These are phyloP conservation scores for Palloptera scutellata DNA, from an alignment of 2,888 invertebrate genomes.

Conservation along the genomic window DNA sequence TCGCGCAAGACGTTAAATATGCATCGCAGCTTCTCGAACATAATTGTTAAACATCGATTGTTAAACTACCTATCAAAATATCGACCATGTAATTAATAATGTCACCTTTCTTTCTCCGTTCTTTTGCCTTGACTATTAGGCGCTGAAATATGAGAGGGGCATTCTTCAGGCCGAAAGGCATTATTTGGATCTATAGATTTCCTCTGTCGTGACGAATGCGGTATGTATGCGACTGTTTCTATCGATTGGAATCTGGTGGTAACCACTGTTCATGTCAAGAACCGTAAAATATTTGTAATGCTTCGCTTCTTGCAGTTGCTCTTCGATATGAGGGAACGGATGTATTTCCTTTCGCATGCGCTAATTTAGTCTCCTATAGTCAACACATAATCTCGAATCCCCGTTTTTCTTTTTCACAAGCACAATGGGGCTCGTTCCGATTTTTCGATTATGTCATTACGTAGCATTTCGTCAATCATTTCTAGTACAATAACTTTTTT, in stretches of 20 bases:
- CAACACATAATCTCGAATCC: constrained; percentile 15
- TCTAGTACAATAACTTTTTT: constrained; percentile 14
- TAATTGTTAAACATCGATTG: constrained; percentile 18
- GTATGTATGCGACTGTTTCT: too few species aligned
- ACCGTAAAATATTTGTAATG: too few species aligned
- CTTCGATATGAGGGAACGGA: too few species aligned
- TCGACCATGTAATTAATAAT: constrained; percentile 35
- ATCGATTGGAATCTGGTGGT: too few species aligned
- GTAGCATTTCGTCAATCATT: constrained; percentile 21
- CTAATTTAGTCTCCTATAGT: constrained; percentile 19
- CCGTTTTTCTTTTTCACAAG: constrained; percentile 18
- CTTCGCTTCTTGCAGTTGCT: too few species aligned
- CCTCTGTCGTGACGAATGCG: too few species aligned
- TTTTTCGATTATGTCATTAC: constrained; percentile 22
- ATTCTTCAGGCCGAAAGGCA: constrained; percentile 33
- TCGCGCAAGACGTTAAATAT: constrained; percentile 20
- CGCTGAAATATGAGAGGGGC: constrained; percentile 28
- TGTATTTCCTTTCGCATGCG: background rate
- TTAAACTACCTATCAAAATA: constrained; percentile 20
- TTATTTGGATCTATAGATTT: too few species aligned
- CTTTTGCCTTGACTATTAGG: constrained; percentile 18
- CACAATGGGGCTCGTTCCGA: constrained; percentile 18
- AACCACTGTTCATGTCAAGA: too few species aligned
- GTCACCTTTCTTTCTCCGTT: constrained; percentile 18
- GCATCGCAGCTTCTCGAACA: constrained; percentile 25